phyloP scores from a whole-genome alignment of 2,797 vertebrate genomes.

The Oreochromis grahami region DNA sequence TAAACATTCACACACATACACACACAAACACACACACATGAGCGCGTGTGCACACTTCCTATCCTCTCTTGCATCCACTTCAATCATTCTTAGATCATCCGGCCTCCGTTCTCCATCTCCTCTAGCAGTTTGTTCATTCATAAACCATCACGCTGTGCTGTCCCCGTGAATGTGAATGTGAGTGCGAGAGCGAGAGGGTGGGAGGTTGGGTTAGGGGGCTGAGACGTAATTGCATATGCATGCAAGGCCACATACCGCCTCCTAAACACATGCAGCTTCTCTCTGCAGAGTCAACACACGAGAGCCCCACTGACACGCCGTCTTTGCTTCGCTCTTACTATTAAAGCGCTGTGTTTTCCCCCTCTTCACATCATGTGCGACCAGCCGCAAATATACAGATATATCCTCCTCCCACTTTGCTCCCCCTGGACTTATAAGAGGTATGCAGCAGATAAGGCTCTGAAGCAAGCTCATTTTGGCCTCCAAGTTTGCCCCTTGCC shows the following conservation, averaged over 20 bases:
- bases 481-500: constrained; percentile 32
- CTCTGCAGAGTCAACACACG: constrained; percentile 32
- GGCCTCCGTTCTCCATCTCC: constrained; percentile 54
- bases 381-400: constrained; percentile 7
- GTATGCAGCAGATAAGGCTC: constrained; percentile 29
- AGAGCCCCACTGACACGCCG: constrained; percentile 17
- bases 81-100: constrained; percentile 70
- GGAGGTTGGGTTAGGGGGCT: constrained; percentile 6
- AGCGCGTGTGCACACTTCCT: constrained; percentile 4
- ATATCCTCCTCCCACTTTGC: constrained; percentile 2
- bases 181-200: not conserved
- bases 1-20: not conserved
- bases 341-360: constrained; percentile 5
- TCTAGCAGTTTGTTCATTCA: constrained; percentile 71
- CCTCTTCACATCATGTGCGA: not conserved
- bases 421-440: constrained; percentile 21
- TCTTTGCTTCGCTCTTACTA: constrained; percentile 16
- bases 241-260: constrained; percentile 42
- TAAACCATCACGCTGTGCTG: constrained; percentile 61
- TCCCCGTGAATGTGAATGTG: constrained; percentile 8
- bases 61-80: constrained; percentile 58
- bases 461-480: constrained; percentile 33
- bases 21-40: not conserved
- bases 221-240: constrained; percentile 55
- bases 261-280: constrained; percentile 61